Conservation (phyloP, 2,113 vertebrate genomes). For the Papio anubis region DNA sequence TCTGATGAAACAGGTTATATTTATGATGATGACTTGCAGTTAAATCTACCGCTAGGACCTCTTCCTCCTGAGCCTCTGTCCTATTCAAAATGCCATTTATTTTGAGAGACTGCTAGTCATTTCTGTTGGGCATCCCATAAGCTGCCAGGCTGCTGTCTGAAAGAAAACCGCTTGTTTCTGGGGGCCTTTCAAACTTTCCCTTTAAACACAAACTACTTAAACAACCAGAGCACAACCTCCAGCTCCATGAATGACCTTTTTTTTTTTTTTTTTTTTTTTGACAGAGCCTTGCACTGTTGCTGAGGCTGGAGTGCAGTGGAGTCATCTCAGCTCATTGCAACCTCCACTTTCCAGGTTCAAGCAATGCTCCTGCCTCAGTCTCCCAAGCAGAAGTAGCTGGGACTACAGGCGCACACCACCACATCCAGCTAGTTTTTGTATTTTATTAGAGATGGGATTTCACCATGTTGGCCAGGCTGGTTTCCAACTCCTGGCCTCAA, state of each 20-base stretch:
- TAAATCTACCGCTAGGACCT: slow-evolving; percentile 1
- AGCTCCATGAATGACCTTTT: not conserved
- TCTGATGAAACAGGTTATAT: slow-evolving; percentile 35
- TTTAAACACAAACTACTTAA: not conserved
- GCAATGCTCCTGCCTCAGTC: too few species aligned
- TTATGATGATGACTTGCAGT: slow-evolving; percentile 41
- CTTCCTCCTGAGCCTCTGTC: slow-evolving; percentile 46
- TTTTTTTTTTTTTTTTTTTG: too few species aligned
- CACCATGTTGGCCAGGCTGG: too few species aligned
- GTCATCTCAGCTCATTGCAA: too few species aligned
- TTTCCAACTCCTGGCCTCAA: too few species aligned
- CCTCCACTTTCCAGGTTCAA: too few species aligned
- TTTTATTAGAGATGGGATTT: too few species aligned
- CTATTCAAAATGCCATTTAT: slow-evolving; percentile 41
- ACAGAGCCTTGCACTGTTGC: too few species aligned
- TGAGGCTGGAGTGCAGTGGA: too few species aligned
- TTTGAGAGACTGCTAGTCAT: not conserved
- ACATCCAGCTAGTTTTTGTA: too few species aligned
- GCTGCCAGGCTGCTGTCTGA: not conserved
- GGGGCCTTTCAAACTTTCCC: not conserved
- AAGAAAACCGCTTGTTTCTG: not conserved
- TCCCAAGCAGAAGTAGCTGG: too few species aligned
- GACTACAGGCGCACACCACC: too few species aligned
- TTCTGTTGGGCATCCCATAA: not conserved
- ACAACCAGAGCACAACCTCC: not conserved